Percentiles rank a stretch among this genome's conserved stretches.
Conservation (phyloP, 2,797 vertebrate species). For the Chelon labrosus region DNA sequence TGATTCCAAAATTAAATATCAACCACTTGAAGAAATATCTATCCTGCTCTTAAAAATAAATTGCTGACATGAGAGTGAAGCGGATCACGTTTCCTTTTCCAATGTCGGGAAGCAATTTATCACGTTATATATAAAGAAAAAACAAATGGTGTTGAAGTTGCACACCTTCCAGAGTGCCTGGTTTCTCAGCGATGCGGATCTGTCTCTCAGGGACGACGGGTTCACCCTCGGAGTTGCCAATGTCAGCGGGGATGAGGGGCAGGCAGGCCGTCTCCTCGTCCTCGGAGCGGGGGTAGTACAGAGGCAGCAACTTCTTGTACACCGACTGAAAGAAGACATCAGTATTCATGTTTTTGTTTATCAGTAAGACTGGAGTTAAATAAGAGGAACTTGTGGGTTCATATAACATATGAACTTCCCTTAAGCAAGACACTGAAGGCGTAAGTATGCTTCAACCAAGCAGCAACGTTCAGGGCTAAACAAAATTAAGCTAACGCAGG, state of each 20-base stretch:
- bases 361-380: too few relatives aligned
- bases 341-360: not conserved
- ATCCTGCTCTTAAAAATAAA: not conserved
- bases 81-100: not conserved
- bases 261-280: constrained; percentile 89
- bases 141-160: not conserved
- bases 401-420: too few relatives aligned
- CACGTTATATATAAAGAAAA: not conserved
- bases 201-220: constrained; percentile 95
- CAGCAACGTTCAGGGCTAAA: too few relatives aligned
- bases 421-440: too few relatives aligned
- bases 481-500: too few relatives aligned
- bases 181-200: constrained; percentile 96
- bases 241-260: constrained; percentile 92
- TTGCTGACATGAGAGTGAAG: constrained; percentile 1
- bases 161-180: constrained; percentile 91
- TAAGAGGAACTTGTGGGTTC: not conserved
- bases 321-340: constrained; percentile 79
- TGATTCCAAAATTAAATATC: not conserved
- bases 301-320: constrained; percentile 92
- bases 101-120: not conserved
- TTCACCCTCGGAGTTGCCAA: constrained; percentile 96
- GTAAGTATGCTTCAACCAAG: too few relatives aligned
- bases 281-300: constrained; percentile 94
- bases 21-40: not conserved